Percentiles rank a stretch among this genome's conserved stretches.
phyloP scores from a whole-genome alignment of 2,797 vertebrate species.

The Amblyopsis hoosieri region DNA sequence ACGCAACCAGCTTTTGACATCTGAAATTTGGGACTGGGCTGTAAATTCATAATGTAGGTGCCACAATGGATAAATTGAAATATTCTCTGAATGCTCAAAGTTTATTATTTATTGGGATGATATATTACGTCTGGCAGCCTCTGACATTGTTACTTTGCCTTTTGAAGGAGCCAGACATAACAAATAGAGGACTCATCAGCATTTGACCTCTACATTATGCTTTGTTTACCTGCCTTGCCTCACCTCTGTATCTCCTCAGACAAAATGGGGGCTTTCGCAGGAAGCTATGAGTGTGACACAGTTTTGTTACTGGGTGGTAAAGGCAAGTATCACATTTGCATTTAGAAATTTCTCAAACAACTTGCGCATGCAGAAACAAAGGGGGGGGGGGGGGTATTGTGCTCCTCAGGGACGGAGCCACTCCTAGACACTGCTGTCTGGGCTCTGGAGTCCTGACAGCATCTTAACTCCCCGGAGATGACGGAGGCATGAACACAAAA shows the following conservation, averaged over 20 bases:
- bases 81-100: conserved; percentile 37
- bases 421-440: conserved; percentile 62
- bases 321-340: conserved; percentile 73
- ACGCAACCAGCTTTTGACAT: conserved; percentile 50
- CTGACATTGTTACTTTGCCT: conserved; percentile 57
- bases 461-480: conserved; percentile 57
- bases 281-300: conserved; percentile 57
- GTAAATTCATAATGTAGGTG: conserved; percentile 45
- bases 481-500: conserved; percentile 43
- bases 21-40: conserved; percentile 45
- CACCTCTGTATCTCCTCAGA: conserved; percentile 67
- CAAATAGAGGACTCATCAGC: conserved; percentile 72
- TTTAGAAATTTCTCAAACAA: conserved; percentile 67
- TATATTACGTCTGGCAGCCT: conserved; percentile 65
- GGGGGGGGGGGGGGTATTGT: conserved; percentile 3
- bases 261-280: conserved; percentile 61
- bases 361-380: conserved; percentile 54
- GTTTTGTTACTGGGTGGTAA: conserved; percentile 63
- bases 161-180: conserved; percentile 63
- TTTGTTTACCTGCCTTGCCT: conserved; percentile 74
- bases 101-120: conserved; percentile 67
- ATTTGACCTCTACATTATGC: conserved; percentile 77
- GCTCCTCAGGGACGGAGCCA: conserved; percentile 59
- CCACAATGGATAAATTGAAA: conserved; percentile 36
- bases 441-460: conserved; percentile 66